phyloP scores from a whole-genome alignment of 2,888 invertebrate species.

The Tetramorium bicarinatum region DNA sequence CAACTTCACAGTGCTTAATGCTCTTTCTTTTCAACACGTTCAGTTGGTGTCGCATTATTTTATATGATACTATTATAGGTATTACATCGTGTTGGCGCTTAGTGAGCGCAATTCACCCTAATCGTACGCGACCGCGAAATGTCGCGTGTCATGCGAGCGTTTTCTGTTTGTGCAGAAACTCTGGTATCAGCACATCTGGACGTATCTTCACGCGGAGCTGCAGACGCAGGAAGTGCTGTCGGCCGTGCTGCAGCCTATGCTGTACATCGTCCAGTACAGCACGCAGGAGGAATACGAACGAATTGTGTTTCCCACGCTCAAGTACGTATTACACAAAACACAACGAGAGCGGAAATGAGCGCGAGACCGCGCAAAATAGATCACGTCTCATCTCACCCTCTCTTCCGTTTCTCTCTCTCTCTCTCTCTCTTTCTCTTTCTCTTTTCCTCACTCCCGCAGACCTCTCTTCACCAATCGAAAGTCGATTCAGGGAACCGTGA shows the following conservation, averaged over 20 bases:
- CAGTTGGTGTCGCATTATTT: not conserved
- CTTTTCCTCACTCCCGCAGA: conserved; percentile 86
- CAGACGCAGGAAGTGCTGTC: conserved; percentile 94
- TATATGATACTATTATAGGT: not conserved
- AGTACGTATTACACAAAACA: conserved; percentile 87
- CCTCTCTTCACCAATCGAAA: conserved; percentile 92
- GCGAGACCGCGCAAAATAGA: conserved; percentile 47
- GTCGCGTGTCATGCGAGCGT: conserved; percentile 24
- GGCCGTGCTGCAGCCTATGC: conserved; percentile 93
- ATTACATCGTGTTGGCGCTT: not conserved
- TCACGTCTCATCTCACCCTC: conserved; percentile 10
- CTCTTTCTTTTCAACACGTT: not conserved
- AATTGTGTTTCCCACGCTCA: conserved; percentile 94
- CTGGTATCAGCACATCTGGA: conserved; percentile 98
- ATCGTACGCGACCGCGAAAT: not conserved
- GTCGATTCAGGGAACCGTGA: conserved; percentile 94
- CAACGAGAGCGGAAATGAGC: conserved; percentile 47
- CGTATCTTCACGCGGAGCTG: conserved; percentile 94
- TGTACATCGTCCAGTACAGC: conserved; percentile 93
- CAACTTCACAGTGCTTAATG: too few relatives aligned
- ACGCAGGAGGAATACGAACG: conserved; percentile 93
- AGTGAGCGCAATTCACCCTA: not conserved
- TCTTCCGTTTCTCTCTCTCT: conserved; percentile 1
- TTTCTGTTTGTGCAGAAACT: conserved; percentile 91
- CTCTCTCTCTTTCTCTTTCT: conserved; percentile 48